Base-by-base conservation (phyloP, 2,888 invertebrate genomes). In the Trichogramma dendrolimi region DNA sequence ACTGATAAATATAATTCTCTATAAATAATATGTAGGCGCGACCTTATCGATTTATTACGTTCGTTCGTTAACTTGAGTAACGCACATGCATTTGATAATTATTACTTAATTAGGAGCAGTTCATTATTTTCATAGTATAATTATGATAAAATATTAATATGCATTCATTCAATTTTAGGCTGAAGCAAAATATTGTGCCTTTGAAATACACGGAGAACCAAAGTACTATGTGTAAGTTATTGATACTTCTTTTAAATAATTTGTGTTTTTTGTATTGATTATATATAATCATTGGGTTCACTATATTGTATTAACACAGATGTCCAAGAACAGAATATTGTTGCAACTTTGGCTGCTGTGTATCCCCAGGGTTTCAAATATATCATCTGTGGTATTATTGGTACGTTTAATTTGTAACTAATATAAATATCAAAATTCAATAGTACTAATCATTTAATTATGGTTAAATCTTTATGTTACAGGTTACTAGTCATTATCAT, bases 361-460 rank as follows among this genome's bases (percentile, higher is more conserved):
- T 82, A 55, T 81, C 83, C 51, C 80, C 83, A 56, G 81, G 81
- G 55, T 79, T 82, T 68, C 81, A 81, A 69, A 83, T 83, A 69
- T 83, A 83, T 72, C 83, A 83, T 70, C 75, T 83, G 54, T 84
- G 84, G 84, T 83, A 84, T 72, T 83, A 83, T 70, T 83, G 84
- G 84, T 82, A 71, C 68, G 78, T 50, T 46, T 44, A 11, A 54
- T 50, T 56, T 39, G 5, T 14, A 50, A 55, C 55, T 41, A n/a
- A 39, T 52, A 52, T 42, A 6, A 6, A 10, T 10, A n/a, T 7
- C 47, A 27, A 54, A 41, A 61, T 56, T 42, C 7, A 55, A 10
- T 11, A 6, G 4, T 11, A 38, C 6, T 47, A 52, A 52, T 52
- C 38, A 48, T 47, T 4, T 14, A 46, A 51, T 50, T 2, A 52